These are phyloP conservation scores for Cataglyphis rosenhaueri DNA, from an alignment of 2,888 invertebrate species.

Conservation along the genomic window DNA sequence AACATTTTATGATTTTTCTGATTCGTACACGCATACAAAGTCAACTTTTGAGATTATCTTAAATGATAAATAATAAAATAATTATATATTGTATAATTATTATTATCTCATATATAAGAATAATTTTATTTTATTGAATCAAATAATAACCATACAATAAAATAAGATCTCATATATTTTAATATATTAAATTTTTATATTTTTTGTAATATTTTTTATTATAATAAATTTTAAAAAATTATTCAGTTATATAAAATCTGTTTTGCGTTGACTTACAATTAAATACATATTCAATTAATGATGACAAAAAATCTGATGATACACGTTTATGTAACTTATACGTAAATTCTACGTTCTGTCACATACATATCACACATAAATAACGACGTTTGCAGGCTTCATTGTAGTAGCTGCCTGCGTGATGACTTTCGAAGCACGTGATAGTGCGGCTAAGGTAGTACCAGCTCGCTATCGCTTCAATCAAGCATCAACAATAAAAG, in stretches of 20 bases:
- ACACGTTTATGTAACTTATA: background rate
- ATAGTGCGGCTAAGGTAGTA: slow-evolving; percentile 96
- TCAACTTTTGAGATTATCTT: background rate
- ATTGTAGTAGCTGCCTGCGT: slow-evolving; percentile 99
- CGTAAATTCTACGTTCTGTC: background rate
- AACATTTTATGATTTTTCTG: background rate
- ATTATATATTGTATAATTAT: background rate
- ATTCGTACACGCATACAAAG: background rate
- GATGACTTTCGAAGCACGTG: slow-evolving; percentile 99
- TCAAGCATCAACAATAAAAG: slow-evolving; percentile 79
- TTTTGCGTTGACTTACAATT: background rate
- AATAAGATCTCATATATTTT: background rate
- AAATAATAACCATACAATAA: background rate
- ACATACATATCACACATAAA: background rate
- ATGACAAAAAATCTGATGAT: background rate
- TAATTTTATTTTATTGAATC: background rate
- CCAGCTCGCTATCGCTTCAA: slow-evolving; percentile 89
- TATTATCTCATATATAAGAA: background rate
- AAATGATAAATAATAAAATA: background rate
- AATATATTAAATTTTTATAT: background rate
- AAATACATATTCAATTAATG: background rate
- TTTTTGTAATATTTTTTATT: background rate
- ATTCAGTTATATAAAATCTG: background rate
- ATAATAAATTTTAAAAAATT: background rate
- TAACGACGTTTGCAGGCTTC: slow-evolving; percentile 89